These are phyloP conservation scores for Andrena hattorfiana DNA, from an alignment of 2,888 invertebrate genomes.

Conservation along the genomic window DNA sequence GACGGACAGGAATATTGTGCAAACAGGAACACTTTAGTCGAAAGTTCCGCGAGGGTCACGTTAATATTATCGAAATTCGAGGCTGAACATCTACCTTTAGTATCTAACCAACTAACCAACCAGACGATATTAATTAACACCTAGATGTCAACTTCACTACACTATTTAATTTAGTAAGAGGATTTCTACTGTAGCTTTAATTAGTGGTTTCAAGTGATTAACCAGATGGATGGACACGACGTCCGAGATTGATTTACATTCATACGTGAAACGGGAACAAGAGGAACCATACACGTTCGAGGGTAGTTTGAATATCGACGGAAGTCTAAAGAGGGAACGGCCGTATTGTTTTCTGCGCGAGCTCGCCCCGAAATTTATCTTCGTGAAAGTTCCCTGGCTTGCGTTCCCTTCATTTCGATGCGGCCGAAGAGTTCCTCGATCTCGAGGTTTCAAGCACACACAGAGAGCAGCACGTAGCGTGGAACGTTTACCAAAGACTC, in stretches of 20 bases:
- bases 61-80: conserved; percentile 28
- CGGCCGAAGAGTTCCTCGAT: conserved; percentile 25
- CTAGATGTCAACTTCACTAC: too few relatives aligned
- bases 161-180: too few relatives aligned
- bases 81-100: background rate
- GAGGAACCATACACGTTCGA: background rate
- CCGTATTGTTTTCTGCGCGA: conserved; percentile 36
- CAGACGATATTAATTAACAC: too few relatives aligned
- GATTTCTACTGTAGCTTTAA: too few relatives aligned
- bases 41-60: conserved; percentile 13
- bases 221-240: background rate
- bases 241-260: background rate
- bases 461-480: conserved; percentile 40
- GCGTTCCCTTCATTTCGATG: conserved; percentile 47
- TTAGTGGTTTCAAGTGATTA: background rate
- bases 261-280: background rate
- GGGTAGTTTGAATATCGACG: background rate
- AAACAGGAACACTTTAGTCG: conserved; percentile 3
- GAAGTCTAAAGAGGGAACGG: background rate
- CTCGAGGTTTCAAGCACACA: conserved; percentile 50
- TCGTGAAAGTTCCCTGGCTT: conserved; percentile 39
- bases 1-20: conserved; percentile 22
- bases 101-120: background rate
- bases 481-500: conserved; percentile 58
- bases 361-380: conserved; percentile 46